A percentile compares a stretch with the other conserved stretches of the same genome.
Evolutionary conservation across 2,797 vertebrate genomes (phyloP).

Genomic region (Zalophus californianus): DNA sequence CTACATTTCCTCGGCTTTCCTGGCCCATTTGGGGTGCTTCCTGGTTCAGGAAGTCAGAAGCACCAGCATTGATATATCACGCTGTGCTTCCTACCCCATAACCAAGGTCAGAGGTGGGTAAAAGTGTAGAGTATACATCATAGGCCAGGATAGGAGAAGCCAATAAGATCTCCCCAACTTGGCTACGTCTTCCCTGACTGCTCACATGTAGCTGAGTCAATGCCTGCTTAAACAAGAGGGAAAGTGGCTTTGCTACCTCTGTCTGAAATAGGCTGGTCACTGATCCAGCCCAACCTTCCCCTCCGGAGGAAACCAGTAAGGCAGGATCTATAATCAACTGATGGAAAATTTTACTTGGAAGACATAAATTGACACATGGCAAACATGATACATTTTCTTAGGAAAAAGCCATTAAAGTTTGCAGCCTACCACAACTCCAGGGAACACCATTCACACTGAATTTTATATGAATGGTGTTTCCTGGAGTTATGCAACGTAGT

Average conservation of each 20-base stretch:
- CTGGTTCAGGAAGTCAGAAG: background rate
- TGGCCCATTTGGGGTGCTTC: background rate
- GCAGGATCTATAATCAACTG: background rate
- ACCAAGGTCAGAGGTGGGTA: background rate
- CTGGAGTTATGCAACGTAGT: background rate
- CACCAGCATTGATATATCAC: background rate
- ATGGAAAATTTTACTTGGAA: slow-evolving; percentile 9
- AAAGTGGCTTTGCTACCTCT: background rate
- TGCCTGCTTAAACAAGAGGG: background rate
- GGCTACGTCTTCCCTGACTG: background rate
- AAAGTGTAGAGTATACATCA: background rate
- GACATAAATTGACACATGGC: background rate
- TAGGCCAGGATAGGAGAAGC: background rate
- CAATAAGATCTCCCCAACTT: background rate
- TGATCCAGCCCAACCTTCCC: background rate
- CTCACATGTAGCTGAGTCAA: background rate
- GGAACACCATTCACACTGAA: background rate
- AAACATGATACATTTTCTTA: background rate
- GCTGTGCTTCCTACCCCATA: background rate
- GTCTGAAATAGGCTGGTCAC: background rate
- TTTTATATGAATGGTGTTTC: slow-evolving; percentile 8
- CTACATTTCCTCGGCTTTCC: background rate
- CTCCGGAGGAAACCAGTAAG: background rate
- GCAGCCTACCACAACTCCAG: background rate
- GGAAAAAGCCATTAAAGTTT: background rate